Conservation (phyloP, 2,888 invertebrate species). For the Formica aserva region DNA sequence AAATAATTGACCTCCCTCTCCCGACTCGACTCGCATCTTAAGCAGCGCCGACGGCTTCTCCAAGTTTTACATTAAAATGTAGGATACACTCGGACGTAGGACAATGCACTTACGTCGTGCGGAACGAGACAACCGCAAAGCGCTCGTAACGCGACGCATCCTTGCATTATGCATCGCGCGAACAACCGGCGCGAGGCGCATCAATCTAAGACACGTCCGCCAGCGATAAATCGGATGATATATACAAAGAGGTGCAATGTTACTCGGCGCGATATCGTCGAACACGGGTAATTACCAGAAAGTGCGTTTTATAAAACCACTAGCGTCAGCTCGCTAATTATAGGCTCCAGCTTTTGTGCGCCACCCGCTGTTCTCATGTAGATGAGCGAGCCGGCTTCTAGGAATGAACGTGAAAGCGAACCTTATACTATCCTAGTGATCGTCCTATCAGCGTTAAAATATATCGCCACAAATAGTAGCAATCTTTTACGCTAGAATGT, state of each 20-base stretch:
- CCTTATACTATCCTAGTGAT: slow-evolving; percentile 13
- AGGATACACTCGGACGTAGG: slow-evolving; percentile 21
- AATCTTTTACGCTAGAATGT: slow-evolving; percentile 14
- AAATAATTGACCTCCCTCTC: not conserved
- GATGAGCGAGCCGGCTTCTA: slow-evolving; percentile 45
- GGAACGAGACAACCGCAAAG: slow-evolving; percentile 39
- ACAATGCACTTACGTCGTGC: slow-evolving; percentile 47
- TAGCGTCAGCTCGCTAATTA: slow-evolving; percentile 68
- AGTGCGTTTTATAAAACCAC: slow-evolving; percentile 65
- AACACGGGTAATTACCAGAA: slow-evolving; percentile 68
- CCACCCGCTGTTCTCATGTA: slow-evolving; percentile 40
- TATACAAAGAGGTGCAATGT: slow-evolving; percentile 55
- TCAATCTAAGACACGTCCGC: slow-evolving; percentile 66
- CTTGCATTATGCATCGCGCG: slow-evolving; percentile 65
- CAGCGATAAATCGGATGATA: slow-evolving; percentile 70
- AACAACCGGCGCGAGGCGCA: slow-evolving; percentile 59
- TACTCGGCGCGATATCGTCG: slow-evolving; percentile 62
- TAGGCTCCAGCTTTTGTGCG: slow-evolving; percentile 60
- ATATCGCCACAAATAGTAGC: slow-evolving; percentile 12
- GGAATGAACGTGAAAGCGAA: slow-evolving; percentile 52
- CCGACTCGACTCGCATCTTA: slow-evolving; percentile 16
- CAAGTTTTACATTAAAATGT: slow-evolving; percentile 42
- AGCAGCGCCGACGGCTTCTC: slow-evolving; percentile 23
- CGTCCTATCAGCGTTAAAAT: not conserved
- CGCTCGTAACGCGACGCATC: slow-evolving; percentile 49